These are phyloP conservation scores for Barypeithes pellucidus DNA, from an alignment of 2,888 invertebrate genomes.

Conservation along the genomic window DNA sequence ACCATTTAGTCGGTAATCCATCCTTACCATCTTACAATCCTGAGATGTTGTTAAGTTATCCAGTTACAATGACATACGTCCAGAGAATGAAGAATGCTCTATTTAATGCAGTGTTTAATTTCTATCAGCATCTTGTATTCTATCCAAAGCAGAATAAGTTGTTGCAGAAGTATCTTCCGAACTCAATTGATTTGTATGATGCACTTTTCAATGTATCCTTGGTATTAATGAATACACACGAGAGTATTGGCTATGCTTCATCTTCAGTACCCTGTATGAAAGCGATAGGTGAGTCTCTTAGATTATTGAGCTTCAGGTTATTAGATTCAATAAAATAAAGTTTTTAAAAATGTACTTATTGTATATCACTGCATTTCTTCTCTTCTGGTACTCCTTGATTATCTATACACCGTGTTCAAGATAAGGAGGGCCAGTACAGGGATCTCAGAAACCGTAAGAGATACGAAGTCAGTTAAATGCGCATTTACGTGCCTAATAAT, in stretches of 20 bases:
- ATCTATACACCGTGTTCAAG: too few species aligned
- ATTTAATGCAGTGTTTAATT: conserved; percentile 58
- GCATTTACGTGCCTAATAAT: too few species aligned
- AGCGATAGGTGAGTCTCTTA: conserved; percentile 69
- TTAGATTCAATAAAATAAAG: too few species aligned
- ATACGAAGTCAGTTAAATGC: too few species aligned
- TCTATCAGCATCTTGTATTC: conserved; percentile 57
- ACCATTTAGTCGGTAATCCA: conserved; percentile 71
- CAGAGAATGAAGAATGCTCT: conserved; percentile 52
- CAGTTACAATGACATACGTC: conserved; percentile 51
- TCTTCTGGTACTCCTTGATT: too few species aligned
- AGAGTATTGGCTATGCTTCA: conserved; percentile 70
- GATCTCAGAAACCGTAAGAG: too few species aligned
- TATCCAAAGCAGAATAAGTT: conserved; percentile 58
- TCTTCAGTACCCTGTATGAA: conserved; percentile 74
- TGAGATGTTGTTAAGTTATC: conserved; percentile 66
- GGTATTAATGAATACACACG: conserved; percentile 68
- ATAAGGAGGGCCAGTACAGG: too few species aligned
- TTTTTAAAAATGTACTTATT: too few species aligned
- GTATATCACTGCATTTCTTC: too few species aligned
- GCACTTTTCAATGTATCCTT: conserved; percentile 59
- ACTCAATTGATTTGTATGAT: conserved; percentile 57
- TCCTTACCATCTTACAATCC: conserved; percentile 72
- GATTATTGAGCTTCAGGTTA: too few species aligned
- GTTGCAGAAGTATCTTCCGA: conserved; percentile 60